Conservation (phyloP, 2,888 invertebrate species). For the Clepsis dumicolana region DNA sequence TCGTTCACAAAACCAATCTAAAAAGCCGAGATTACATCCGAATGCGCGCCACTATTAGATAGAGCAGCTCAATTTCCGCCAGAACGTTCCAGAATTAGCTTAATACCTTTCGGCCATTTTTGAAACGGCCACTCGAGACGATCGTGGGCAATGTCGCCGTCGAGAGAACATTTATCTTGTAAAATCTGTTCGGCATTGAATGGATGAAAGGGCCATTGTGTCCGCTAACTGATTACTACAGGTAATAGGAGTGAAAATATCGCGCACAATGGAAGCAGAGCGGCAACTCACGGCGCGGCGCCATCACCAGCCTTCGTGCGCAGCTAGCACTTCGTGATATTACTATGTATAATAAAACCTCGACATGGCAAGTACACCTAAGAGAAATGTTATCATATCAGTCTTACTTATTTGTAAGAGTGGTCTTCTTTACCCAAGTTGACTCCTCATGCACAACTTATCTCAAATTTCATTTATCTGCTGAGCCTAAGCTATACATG, state of each 20-base stretch:
- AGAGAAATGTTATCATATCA: too few species aligned
- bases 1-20: conserved; percentile 18
- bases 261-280: conserved; percentile 56
- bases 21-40: conserved; percentile 13
- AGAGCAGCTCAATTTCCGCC: conserved; percentile 28
- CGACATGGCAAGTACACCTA: too few species aligned
- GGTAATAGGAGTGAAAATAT: conserved; percentile 73
- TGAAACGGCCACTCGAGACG: conserved; percentile 57
- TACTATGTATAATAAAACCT: too few species aligned
- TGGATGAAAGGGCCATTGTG: conserved; percentile 71
- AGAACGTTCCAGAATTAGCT: conserved; percentile 35
- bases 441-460: too few species aligned
- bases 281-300: conserved; percentile 22
- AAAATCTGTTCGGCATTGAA: conserved; percentile 69
- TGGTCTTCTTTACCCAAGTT: too few species aligned
- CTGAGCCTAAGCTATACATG: too few species aligned
- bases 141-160: conserved; percentile 51
- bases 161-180: conserved; percentile 68
- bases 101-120: conserved; percentile 54
- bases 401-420: too few species aligned
- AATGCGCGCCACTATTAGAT: conserved; percentile 1
- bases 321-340: too few species aligned
- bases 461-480: too few species aligned
- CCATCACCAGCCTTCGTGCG: neutral
- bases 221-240: conserved; percentile 72